A percentile compares a stretch with the other conserved stretches of the same genome.
Conservation (phyloP, 2,113 vertebrate species). For the Neodontobutis hainanensis region DNA sequence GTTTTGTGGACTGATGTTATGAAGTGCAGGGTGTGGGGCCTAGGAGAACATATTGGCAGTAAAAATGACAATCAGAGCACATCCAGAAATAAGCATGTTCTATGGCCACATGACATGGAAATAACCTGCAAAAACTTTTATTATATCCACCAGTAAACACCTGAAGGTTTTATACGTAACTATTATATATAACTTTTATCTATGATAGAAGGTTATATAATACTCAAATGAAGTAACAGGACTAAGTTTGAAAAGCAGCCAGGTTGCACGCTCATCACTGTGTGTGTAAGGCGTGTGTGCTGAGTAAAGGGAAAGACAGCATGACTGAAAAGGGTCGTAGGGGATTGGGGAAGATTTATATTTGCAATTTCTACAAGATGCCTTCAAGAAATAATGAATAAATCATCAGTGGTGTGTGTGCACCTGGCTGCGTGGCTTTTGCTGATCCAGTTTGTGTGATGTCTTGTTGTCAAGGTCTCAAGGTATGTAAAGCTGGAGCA, state of each 20-base stretch:
- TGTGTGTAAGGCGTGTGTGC: slow-evolving; percentile 7
- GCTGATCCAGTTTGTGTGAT: slow-evolving; percentile 11
- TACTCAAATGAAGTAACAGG: too few relatives aligned
- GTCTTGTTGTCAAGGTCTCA: slow-evolving; percentile 71
- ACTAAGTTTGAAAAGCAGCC: background rate
- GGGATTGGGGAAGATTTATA: slow-evolving; percentile 22
- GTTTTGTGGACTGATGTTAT: too few relatives aligned
- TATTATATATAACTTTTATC: too few relatives aligned
- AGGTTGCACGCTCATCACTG: background rate
- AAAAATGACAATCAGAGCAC: too few relatives aligned
- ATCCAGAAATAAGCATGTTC: too few relatives aligned
- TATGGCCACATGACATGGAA: too few relatives aligned
- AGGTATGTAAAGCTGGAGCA: slow-evolving; percentile 78
- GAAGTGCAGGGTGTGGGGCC: too few relatives aligned
- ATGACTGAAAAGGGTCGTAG: slow-evolving; percentile 22
- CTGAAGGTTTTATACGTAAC: too few relatives aligned
- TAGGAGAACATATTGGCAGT: too few relatives aligned
- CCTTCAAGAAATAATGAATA: slow-evolving; percentile 25
- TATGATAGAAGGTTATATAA: too few relatives aligned
- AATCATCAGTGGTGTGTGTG: slow-evolving; percentile 14
- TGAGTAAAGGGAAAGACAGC: background rate
- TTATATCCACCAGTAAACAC: too few relatives aligned
- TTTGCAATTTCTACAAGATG: slow-evolving; percentile 18
- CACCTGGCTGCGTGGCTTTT: background rate
- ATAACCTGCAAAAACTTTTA: too few relatives aligned